A percentile compares a stretch with the other conserved stretches of the same genome.
Evolutionary conservation across 2,113 vertebrate genomes (phyloP).

Genomic region (Myotis yumanensis): DNA sequence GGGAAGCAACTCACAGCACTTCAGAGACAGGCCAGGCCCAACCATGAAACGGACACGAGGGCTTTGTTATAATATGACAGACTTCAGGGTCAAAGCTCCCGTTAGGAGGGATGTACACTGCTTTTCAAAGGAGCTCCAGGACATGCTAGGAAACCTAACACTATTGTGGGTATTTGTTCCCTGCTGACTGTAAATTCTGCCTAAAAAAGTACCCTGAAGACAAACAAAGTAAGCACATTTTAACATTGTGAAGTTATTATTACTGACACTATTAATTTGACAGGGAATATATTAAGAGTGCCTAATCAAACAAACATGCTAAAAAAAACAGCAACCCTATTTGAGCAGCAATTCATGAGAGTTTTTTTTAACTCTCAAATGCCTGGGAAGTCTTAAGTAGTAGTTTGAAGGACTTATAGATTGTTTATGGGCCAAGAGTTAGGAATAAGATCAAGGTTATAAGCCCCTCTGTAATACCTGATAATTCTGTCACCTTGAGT

Average conservation of each 20-base stretch:
- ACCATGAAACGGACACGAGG: background rate
- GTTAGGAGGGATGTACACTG: background rate
- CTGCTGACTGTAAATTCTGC: background rate
- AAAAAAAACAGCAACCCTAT: background rate
- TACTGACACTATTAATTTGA: background rate
- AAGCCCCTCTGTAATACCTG: background rate
- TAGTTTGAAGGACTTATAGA: background rate
- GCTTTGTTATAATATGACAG: constrained; percentile 60
- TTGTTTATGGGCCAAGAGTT: background rate
- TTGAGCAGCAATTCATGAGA: background rate
- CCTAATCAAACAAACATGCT: constrained; percentile 23
- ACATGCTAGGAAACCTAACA: background rate
- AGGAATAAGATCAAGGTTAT: background rate
- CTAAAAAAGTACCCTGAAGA: constrained; percentile 11
- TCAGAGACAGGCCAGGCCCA: constrained; percentile 1
- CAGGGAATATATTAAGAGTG: background rate
- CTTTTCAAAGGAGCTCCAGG: constrained; percentile 45
- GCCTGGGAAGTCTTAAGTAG: background rate
- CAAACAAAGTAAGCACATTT: background rate
- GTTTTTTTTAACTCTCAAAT: constrained; percentile 9
- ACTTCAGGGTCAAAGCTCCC: constrained; percentile 51
- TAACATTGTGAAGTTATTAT: constrained; percentile 4
- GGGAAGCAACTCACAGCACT: constrained; percentile 10
- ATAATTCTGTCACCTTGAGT: background rate
- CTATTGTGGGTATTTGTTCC: background rate